Evolutionary conservation across 2,888 invertebrate species (phyloP), one percentile per base, ranked within the genome.

Genomic region (Corbicula japonica): DNA sequence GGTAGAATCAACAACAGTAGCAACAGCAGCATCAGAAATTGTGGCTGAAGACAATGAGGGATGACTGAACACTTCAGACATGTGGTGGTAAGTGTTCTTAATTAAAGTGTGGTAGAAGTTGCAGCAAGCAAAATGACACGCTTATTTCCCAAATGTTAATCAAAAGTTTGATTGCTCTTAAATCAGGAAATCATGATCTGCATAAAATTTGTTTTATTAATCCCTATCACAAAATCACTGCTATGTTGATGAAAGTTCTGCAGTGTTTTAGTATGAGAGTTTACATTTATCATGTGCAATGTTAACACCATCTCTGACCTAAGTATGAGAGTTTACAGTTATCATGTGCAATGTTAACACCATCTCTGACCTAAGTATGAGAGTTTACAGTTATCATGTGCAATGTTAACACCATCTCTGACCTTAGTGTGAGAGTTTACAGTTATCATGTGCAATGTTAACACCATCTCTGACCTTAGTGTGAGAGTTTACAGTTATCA

Each of bases 71-170:
- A 18, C 8, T 6, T 15, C 52, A 52, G 21, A 52, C 15, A 52
- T 52, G 52, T 52, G 52, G 52, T 52, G 52, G 52, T 52, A 26
- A 52, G 52, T 23, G 4, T 52, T 52, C 6, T 48, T 48, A 6
- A 48, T 48, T 48, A n/a, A n/a, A n/a, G n/a, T n/a, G n/a, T n/a
- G n/a, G n/a, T n/a, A n/a, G n/a, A n/a, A n/a, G n/a, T n/a, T n/a
- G n/a, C n/a, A n/a, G 21, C 21, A 48, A n/a, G 21, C 48, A 10
- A 48, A 5, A 6, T 48, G n/a, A 48, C n/a, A 48, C 15, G 10
- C 48, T 48, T 18, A 12, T 48, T 10, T 8, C 15, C 15, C 38
- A 12, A 15, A 12, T 38, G 38, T 8, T 38, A 38, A 12, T 38
- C 15, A 15, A 38, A 38, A 46, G 46, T 21, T 21, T 46, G 46